Conservation (phyloP, 2,888 invertebrate genomes). For the Nemoura dubitans region DNA sequence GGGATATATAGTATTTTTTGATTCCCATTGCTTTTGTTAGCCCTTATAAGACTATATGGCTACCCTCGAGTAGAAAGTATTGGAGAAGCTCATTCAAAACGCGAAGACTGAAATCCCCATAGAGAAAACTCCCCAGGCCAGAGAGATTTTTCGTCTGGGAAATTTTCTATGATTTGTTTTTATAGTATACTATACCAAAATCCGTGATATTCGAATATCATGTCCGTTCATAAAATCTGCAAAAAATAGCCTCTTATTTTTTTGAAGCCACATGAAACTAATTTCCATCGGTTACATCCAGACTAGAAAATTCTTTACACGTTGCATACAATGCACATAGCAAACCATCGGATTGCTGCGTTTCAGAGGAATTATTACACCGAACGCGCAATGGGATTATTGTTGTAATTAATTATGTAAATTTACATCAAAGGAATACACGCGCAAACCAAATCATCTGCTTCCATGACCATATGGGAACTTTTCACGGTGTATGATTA, state of each 20-base stretch:
- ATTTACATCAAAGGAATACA: neutral
- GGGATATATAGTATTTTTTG: constrained; percentile 7
- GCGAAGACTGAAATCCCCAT: no score
- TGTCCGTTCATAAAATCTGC: no score
- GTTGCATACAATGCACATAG: neutral
- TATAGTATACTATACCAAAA: no score
- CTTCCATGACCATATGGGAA: neutral
- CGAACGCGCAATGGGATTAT: neutral
- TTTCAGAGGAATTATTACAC: neutral
- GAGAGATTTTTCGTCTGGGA: no score
- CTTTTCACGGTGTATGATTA: neutral
- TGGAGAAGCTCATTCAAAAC: neutral
- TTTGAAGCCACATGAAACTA: neutral
- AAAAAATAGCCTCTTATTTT: no score
- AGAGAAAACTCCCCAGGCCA: no score
- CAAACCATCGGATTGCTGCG: no score
- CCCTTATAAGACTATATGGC: neutral
- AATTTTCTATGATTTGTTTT: no score
- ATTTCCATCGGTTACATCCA: neutral
- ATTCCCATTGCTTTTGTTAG: neutral
- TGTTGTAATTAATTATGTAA: constrained; percentile 4
- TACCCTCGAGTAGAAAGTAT: neutral
- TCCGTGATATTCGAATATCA: no score
- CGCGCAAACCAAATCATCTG: neutral
- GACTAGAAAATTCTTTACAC: neutral